These are phyloP conservation scores for Rhysida immarginata DNA, from an alignment of 1,140 invertebrate species.

Conservation along the genomic window DNA sequence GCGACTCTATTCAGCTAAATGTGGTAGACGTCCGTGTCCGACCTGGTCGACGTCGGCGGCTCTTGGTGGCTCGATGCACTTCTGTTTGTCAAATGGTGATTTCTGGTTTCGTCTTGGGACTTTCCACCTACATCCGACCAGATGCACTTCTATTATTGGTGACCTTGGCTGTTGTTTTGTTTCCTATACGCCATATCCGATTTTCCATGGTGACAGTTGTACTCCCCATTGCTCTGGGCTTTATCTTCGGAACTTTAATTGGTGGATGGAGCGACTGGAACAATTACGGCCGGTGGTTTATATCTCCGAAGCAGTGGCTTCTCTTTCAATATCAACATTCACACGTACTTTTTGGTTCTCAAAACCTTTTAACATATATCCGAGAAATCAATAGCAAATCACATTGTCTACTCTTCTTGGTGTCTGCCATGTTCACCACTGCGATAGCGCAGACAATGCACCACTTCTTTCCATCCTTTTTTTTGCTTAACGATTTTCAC, in stretches of 20 bases:
- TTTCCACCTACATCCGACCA: constrained; percentile 19
- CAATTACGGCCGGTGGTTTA: constrained; percentile 19
- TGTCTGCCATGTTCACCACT: not conserved
- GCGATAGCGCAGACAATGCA: not conserved
- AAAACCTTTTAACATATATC: not conserved
- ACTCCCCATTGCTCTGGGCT: constrained; percentile 7
- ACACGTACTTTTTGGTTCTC: not conserved
- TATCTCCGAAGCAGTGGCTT: constrained; percentile 23
- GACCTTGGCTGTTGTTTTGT: constrained; percentile 4
- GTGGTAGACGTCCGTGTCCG: not conserved
- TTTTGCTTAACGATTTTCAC: not conserved
- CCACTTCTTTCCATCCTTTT: not conserved
- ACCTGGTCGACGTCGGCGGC: too few relatives aligned
- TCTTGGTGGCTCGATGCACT: too few relatives aligned
- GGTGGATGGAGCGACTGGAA: constrained; percentile 19
- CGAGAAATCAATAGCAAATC: not conserved
- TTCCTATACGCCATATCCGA: constrained; percentile 2
- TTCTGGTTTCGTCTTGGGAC: constrained; percentile 17
- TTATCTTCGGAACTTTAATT: constrained; percentile 8
- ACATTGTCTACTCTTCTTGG: not conserved
- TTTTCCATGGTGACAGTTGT: not conserved
- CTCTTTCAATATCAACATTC: constrained; percentile 19
- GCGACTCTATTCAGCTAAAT: not conserved
- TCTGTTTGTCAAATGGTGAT: too few relatives aligned
- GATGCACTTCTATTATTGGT: constrained; percentile 19